Percentiles rank a stretch among this genome's conserved stretches.
Evolutionary conservation across 1,140 invertebrate genomes (phyloP).

Genomic region (Cydia splendana): DNA sequence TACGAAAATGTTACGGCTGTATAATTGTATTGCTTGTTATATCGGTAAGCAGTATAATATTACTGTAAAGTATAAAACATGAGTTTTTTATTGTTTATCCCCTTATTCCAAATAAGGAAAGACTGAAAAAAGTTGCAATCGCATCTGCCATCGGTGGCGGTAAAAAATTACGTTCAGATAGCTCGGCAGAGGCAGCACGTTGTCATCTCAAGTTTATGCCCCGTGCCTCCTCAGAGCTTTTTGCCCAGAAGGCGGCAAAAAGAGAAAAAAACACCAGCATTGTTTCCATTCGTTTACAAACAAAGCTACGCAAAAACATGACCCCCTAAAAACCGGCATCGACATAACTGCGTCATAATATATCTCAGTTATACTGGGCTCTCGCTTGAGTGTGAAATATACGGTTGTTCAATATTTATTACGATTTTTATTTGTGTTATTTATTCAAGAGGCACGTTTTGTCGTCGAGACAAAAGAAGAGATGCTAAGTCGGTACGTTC

Average conservation of each 20-base stretch:
- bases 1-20: background rate
- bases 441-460: slow-evolving; percentile 73
- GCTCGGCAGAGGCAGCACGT: background rate
- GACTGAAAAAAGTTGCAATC: slow-evolving; percentile 23
- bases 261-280: slow-evolving; percentile 57
- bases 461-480: slow-evolving; percentile 64
- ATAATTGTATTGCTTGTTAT: slow-evolving; percentile 15
- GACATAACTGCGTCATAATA: slow-evolving; percentile 68
- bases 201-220: slow-evolving; percentile 28
- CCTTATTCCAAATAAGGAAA: slow-evolving; percentile 8
- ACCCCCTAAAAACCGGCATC: slow-evolving; percentile 57
- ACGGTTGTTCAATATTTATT: slow-evolving; percentile 72
- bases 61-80: slow-evolving; percentile 15
- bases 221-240: slow-evolving; percentile 24
- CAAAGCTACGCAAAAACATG: slow-evolving; percentile 67
- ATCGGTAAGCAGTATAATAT: slow-evolving; percentile 9
- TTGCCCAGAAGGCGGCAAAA: slow-evolving; percentile 32
- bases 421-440: slow-evolving; percentile 74
- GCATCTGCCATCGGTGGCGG: slow-evolving; percentile 26
- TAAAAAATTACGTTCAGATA: slow-evolving; percentile 20
- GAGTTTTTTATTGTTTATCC: slow-evolving; percentile 14
- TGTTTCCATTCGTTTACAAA: slow-evolving; percentile 70
- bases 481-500: slow-evolving; percentile 47
- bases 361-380: slow-evolving; percentile 65
- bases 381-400: slow-evolving; percentile 73